Percentiles rank a stretch among this genome's conserved stretches.
Conservation (phyloP, 2,113 vertebrate genomes). For the Rhinoderma darwinii region DNA sequence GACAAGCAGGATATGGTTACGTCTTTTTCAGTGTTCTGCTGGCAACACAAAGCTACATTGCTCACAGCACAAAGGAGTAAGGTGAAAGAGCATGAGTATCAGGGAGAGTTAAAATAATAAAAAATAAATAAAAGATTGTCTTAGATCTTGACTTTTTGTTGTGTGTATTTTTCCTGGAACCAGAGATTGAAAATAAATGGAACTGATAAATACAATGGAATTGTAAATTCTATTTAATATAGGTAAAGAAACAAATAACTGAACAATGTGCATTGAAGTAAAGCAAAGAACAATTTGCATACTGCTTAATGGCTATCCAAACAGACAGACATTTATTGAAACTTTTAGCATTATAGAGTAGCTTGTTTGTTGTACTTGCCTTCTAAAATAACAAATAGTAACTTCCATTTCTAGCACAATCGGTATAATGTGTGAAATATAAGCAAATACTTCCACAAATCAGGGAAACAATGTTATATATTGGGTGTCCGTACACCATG, state of each 20-base stretch:
- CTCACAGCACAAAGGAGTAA: slow-evolving; percentile 36
- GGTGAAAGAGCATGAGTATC: slow-evolving; percentile 40
- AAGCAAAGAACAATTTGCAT: background rate
- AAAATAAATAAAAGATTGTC: slow-evolving; percentile 22
- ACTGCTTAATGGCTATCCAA: background rate
- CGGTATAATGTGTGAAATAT: no score
- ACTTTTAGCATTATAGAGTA: background rate
- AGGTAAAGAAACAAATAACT: background rate
- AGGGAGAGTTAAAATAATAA: slow-evolving; percentile 27
- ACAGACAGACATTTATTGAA: background rate
- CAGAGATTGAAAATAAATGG: background rate
- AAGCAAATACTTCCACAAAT: no score
- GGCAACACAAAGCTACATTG: slow-evolving; percentile 24
- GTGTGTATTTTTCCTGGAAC: background rate
- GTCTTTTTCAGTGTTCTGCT: slow-evolving; percentile 37
- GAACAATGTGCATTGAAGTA: background rate
- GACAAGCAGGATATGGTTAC: slow-evolving; percentile 43
- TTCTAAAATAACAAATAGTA: background rate
- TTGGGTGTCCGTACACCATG: no score
- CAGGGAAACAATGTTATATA: no score
- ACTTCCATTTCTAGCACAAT: no score
- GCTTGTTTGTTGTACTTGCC: background rate
- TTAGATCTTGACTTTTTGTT: slow-evolving; percentile 31
- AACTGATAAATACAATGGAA: background rate
- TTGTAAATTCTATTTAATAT: background rate